phyloP scores from a whole-genome alignment of 1,140 invertebrate species.

The Ceratina australensis region DNA sequence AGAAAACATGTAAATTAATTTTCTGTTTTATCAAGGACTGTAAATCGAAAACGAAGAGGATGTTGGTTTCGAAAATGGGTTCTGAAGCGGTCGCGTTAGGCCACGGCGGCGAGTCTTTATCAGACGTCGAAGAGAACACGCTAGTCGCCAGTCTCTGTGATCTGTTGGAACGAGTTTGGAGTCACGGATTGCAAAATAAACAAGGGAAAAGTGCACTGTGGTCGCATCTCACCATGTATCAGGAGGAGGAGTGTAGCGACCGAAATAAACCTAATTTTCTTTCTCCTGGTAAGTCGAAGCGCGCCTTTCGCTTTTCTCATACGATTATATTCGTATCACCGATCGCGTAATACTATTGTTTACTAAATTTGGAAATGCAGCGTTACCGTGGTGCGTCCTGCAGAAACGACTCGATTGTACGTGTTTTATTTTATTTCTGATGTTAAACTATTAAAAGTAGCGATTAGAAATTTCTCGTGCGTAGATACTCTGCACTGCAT shows the following conservation, averaged over 20 bases:
- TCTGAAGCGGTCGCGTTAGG: constrained; percentile 94
- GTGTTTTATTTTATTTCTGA: constrained; percentile 75
- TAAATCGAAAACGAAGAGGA: constrained; percentile 96
- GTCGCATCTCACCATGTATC: constrained; percentile 94
- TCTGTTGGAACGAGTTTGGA: constrained; percentile 98
- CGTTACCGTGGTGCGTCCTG: constrained; percentile 93
- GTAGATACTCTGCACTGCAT: constrained; percentile 61
- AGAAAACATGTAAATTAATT: not conserved
- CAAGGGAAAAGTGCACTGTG: constrained; percentile 97
- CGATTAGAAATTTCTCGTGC: constrained; percentile 61
- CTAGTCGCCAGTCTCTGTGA: constrained; percentile 98
- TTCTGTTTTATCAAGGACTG: constrained; percentile 83
- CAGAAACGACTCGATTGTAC: constrained; percentile 93
- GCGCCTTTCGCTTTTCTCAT: constrained; percentile 6
- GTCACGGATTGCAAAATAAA: constrained; percentile 96
- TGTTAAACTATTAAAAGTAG: constrained; percentile 62
- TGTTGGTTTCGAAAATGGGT: constrained; percentile 98
- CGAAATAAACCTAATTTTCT: constrained; percentile 87
- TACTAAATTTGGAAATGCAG: constrained; percentile 80
- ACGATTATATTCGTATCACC: not conserved
- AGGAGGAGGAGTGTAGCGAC: constrained; percentile 91
- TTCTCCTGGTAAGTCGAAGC: constrained; percentile 86
- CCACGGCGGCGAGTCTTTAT: constrained; percentile 83
- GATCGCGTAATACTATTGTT: constrained; percentile 3
- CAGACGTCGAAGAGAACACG: constrained; percentile 94